Evolutionary conservation across 2,113 vertebrate genomes (phyloP).

Genomic region (Hemiscyllium ocellatum): DNA sequence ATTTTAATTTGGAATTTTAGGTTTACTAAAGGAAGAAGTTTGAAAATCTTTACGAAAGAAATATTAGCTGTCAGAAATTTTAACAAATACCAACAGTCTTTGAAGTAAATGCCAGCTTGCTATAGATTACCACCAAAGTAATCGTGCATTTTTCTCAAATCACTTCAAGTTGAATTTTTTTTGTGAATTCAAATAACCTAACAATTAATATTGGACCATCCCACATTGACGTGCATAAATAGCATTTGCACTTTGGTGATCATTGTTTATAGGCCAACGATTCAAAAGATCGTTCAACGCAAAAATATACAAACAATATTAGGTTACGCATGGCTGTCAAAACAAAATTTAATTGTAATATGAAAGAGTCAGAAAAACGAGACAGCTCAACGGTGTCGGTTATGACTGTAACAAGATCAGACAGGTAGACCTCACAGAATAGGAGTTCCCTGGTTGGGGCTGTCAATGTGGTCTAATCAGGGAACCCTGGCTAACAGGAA

Average conservation of each 20-base stretch:
- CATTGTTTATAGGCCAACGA: neutral
- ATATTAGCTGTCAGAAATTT: neutral
- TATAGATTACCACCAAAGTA: neutral
- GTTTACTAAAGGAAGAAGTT: neutral
- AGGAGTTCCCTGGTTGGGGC: too few species aligned
- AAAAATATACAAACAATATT: neutral
- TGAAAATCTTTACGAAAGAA: neutral
- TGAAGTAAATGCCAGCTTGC: neutral
- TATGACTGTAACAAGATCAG: too few species aligned
- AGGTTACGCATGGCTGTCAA: neutral
- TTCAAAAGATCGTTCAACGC: neutral
- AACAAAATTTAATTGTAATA: neutral
- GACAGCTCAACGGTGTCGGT: neutral
- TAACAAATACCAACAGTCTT: neutral
- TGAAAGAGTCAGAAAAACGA: neutral
- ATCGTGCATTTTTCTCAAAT: neutral
- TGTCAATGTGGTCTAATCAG: too few species aligned
- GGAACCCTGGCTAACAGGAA: too few species aligned
- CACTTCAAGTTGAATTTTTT: neutral
- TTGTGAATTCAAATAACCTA: neutral
- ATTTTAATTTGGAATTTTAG: neutral
- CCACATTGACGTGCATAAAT: neutral
- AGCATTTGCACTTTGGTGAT: neutral
- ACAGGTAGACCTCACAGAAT: too few species aligned
- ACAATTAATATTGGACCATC: neutral